phyloP scores from a whole-genome alignment of 2,797 vertebrate species.

The Allobates femoralis region DNA sequence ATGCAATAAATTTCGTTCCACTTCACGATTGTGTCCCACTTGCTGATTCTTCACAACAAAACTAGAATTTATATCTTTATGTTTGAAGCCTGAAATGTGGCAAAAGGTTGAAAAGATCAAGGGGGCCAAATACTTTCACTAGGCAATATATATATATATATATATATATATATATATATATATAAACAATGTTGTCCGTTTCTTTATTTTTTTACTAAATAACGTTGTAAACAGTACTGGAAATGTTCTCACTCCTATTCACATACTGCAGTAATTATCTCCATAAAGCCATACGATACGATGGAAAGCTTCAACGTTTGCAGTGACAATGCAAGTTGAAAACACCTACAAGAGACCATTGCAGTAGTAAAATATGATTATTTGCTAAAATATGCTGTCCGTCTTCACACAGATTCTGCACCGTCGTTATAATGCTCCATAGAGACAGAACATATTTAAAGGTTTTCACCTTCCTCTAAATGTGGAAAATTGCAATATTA shows the following conservation, averaged over 20 bases:
- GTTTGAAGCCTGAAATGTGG: no score
- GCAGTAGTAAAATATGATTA: not conserved
- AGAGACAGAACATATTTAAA: slow-evolving; percentile 47
- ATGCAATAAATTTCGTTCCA: no score
- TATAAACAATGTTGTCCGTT: not conserved
- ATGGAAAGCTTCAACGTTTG: not conserved
- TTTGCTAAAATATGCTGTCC: slow-evolving; percentile 29
- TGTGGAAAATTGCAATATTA: slow-evolving; percentile 47
- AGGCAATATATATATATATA: no score
- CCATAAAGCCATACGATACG: not conserved
- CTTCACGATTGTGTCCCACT: no score
- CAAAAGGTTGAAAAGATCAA: no score
- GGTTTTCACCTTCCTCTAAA: slow-evolving; percentile 42
- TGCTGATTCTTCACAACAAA: no score
- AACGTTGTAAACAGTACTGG: slow-evolving; percentile 6
- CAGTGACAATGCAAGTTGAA: no score
- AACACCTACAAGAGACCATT: not conserved
- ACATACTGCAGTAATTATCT: not conserved
- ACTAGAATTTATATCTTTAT: no score
- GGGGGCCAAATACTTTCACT: no score
- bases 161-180: no score
- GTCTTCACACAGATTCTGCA: slow-evolving; percentile 9
- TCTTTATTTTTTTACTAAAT: not conserved
- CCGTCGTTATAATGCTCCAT: slow-evolving; percentile 8
- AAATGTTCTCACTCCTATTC: not conserved